Conservation (phyloP, 1,140 invertebrate species). For the Danaus melanippus region DNA sequence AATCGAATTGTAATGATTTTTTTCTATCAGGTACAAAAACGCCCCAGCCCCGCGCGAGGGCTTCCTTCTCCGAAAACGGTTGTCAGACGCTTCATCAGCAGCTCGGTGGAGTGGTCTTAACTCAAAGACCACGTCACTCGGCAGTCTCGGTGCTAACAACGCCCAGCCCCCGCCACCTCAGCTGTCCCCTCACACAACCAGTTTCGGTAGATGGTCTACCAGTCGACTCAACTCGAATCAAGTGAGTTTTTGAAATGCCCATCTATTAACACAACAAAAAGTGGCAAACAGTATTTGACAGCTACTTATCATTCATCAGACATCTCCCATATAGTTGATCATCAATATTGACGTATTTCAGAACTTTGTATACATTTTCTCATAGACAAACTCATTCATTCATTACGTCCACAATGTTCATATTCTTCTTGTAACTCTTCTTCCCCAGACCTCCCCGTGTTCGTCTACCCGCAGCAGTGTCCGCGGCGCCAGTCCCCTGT, state of each 20-base stretch:
- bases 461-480: slow-evolving; percentile 73
- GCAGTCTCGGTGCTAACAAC: slow-evolving; percentile 73
- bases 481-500: slow-evolving; percentile 60
- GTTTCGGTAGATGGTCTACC: slow-evolving; percentile 88
- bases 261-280: slow-evolving; percentile 3
- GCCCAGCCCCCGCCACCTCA: slow-evolving; percentile 65
- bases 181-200: slow-evolving; percentile 61
- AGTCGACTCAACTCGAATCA: slow-evolving; percentile 84
- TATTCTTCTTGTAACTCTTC: slow-evolving; percentile 2
- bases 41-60: slow-evolving; percentile 80
- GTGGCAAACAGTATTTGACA: neutral
- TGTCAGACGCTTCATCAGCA: slow-evolving; percentile 78
- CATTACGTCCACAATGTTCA: too few species aligned
- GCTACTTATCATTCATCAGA: too few species aligned
- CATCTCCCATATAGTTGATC: too few species aligned
- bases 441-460: slow-evolving; percentile 73
- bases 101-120: slow-evolving; percentile 80
- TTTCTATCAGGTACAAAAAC: slow-evolving; percentile 81
- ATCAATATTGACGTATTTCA: too few species aligned
- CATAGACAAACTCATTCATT: too few species aligned
- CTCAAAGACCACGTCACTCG: slow-evolving; percentile 84
- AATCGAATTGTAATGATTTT: neutral
- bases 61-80: slow-evolving; percentile 76
- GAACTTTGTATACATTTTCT: too few species aligned
- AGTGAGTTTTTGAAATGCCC: slow-evolving; percentile 31